Evolutionary conservation across 1,140 invertebrate genomes (phyloP), one percentile per base, ranked within the genome.

Genomic region (Aphelenchoides fujianensis): DNA sequence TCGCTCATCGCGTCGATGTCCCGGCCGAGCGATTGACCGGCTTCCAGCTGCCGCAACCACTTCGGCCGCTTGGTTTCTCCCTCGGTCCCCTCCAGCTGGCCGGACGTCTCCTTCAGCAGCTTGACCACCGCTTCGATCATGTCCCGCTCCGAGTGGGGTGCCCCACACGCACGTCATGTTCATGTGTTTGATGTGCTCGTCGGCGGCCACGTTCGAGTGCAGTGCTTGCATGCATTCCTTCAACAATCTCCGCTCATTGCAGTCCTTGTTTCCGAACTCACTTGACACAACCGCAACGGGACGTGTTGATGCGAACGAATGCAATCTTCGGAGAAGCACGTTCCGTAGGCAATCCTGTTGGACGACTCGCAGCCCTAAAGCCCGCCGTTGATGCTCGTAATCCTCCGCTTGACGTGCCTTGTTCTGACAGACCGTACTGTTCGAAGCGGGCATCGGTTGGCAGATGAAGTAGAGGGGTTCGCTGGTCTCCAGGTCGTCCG

Each of bases 281-380:
- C 84, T 93, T 92, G 74, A 89, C 88, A 85, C 93, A 99, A 85
- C 94, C 96, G 34, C 93, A 89, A 71, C 95, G 96, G 96, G 84
- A 92, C 91, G 84, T 95, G 95, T 27, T 92, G 91, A 85, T 98
- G 98, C 79, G 92, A 94, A 84, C 91, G 93, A 16, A 93, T 92
- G 86, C 96, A 99, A 85, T 97, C 95, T 48, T 91, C 91, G 9
- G 93, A 93, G 86, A 98, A 98, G 84, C 96, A 99, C 32, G 96
- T 94, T 19, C 92, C 93, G 63, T 94, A 90, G 0, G 95, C 94
- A n/a, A 91, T 90, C 85, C 96, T 96, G 72, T 96, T 92, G 7
- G 89, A 89, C 0, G 92, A 91, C 67, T 92, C 89, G 85, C 96
- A 98, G 82, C 94, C 96, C 92, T 95, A 82, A 32, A 88, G 64